Evolutionary conservation across 2,888 invertebrate species (phyloP), one percentile per base, ranked within the genome.

Genomic region (Callinectes sapidus): DNA sequence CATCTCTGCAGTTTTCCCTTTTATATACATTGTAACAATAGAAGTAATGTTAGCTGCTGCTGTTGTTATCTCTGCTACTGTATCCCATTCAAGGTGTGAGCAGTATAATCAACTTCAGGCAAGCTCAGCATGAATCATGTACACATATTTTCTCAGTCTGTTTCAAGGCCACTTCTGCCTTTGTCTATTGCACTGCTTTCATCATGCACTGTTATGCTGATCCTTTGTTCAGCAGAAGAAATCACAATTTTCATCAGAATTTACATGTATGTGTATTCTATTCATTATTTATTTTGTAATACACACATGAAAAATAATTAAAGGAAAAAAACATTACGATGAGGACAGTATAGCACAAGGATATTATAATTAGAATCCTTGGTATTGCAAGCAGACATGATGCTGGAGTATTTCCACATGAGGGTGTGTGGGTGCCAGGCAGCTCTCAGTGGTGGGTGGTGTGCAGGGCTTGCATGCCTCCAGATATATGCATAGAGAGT

Each of bases 41-140:
- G 39, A 87, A 39, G 87, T 71, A 71, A 28, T 71, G 28, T 71
- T 71, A 71, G 28, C 28, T 71, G n/a, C 71, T 71, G 71, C 71
- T 71, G 28, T 13, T 28, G 71, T 28, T 71, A 2, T 28, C 23
- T 71, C 61, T 18, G 61, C 23, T 18, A 23, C 61, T 61, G 61
- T 23, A 18, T 61, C 61, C 61, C 61, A 61, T 61, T 61, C 61
- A 61, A 3, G 61, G 23, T 61, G 23, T 61, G 61, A 61, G 61
- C 61, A 23, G 61, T 23, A 61, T 10, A 61, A 10, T 61, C 61
- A 61, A 23, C 61, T 23, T 23, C 61, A 16, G 61, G 13, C 23
- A 61, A 5, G 61, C 61, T 61, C 61, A 61, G 61, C 61, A 61
- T 48, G 48, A 48, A 48, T 8, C 10, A 48, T 2, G 48, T 48